phyloP scores from a whole-genome alignment of 2,888 invertebrate species.

The Rhabditophanes sp. region DNA sequence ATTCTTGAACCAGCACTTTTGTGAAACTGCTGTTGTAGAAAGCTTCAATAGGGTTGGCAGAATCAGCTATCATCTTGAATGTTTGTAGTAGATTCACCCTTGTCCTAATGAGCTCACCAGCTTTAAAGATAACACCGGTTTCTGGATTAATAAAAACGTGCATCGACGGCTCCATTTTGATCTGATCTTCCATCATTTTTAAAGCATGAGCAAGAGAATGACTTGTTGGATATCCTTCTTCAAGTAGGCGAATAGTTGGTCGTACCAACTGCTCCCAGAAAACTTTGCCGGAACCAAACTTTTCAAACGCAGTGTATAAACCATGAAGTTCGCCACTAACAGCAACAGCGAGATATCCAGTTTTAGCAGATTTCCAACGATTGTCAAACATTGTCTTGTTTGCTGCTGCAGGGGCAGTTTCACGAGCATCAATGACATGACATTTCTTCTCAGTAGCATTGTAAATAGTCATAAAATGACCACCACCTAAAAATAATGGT shows the following conservation, averaged over 20 bases:
- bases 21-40: conserved; percentile 30
- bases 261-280: conserved; percentile 24
- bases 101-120: conserved; percentile 39
- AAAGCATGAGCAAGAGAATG: conserved; percentile 13
- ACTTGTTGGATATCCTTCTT: conserved; percentile 21
- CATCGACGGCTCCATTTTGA: conserved; percentile 29
- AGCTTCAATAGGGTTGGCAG: conserved; percentile 22
- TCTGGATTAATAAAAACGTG: conserved; percentile 36
- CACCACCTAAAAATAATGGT: too few relatives aligned
- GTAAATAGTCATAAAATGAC: conserved; percentile 1
- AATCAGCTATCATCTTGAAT: conserved; percentile 20
- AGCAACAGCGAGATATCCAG: conserved; percentile 33
- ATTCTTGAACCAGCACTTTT: conserved; percentile 24
- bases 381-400: conserved; percentile 11
- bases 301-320: conserved; percentile 23
- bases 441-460: conserved; percentile 45
- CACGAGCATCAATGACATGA: conserved; percentile 45
- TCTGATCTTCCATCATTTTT: conserved; percentile 14
- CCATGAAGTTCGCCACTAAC: conserved; percentile 40
- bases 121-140: conserved; percentile 24
- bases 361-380: conserved; percentile 24
- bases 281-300: conserved; percentile 24
- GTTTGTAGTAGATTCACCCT: conserved; percentile 17
- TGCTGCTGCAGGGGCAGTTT: conserved; percentile 41
- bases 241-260: conserved; percentile 38